Evolutionary conservation across 1,140 invertebrate genomes (phyloP).

Genomic region (Reticulitermes speratus): DNA sequence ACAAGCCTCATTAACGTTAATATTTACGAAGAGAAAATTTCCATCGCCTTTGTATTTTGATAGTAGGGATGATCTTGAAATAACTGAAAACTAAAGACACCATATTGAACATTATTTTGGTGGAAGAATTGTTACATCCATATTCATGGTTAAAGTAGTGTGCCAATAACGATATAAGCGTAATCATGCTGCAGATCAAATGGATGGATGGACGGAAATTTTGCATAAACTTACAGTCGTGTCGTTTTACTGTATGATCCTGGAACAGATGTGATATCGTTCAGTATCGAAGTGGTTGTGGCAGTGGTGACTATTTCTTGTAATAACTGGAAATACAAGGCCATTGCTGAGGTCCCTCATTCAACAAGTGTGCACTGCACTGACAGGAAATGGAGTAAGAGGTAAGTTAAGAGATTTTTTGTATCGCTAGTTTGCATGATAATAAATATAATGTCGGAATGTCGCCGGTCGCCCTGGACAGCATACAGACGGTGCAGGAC

Average conservation of each 20-base stretch:
- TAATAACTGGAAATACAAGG: background rate
- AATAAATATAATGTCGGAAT: background rate
- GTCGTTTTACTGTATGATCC: background rate
- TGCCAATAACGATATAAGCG: too few relatives aligned
- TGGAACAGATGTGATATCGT: background rate
- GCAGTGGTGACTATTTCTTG: background rate
- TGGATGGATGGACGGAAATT: background rate
- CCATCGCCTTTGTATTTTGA: too few relatives aligned
- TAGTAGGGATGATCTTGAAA: too few relatives aligned
- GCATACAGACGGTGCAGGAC: background rate
- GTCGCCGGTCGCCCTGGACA: background rate
- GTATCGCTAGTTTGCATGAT: background rate
- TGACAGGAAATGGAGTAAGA: background rate
- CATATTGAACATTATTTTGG: too few relatives aligned
- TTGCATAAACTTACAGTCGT: background rate
- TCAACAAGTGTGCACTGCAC: constrained; percentile 8
- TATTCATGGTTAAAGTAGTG: too few relatives aligned
- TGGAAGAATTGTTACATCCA: too few relatives aligned
- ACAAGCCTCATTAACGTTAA: too few relatives aligned
- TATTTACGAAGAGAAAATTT: too few relatives aligned
- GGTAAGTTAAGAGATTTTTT: background rate
- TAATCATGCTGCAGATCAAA: background rate
- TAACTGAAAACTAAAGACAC: too few relatives aligned
- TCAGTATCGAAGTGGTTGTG: background rate
- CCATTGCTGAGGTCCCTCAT: background rate